Base-by-base conservation (phyloP, 2,888 invertebrate species). In the Drosophila falleni region DNA sequence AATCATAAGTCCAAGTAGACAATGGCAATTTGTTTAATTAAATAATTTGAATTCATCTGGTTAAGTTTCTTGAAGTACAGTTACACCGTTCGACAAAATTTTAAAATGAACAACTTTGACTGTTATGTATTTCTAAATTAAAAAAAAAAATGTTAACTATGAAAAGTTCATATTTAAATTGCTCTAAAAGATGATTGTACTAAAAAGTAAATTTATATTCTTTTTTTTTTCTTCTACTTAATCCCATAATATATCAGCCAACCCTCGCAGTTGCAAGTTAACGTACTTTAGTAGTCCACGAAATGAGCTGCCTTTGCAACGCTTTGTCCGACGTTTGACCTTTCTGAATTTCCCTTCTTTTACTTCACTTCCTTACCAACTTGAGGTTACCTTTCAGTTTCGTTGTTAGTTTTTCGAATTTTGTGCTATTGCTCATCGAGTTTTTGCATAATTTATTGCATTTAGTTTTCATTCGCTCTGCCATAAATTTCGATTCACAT, bases 361-460 rank as follows among this genome's bases (percentile, higher is more conserved):
- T 11, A 1, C 13, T n/a, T 5, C 6, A 16, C 23, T 2, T 26
- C 5, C 6, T 58, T 8, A 1, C 13, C 10, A 5, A 26, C n/a
- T 61, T 5, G 29, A n/a, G 44, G 13, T 71, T 63, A 54, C 49
- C 65, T 74, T 78, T 78, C 58, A 44, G 67, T 68, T 71, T 69
- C 53, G 60, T 83, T 77, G 54, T 59, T 49, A 15, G 35, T 23
- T 26, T 62, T 73, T 60, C 59, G 42, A 60, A 64, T 65, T 61
- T 55, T 58, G 31, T 54, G 61, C 56, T 49, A 39, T 67, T 54
- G 39, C 58, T 74, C 76, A 74, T 63, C 60, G 71, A 37, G 15
- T 42, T 71, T 49, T 86, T 83, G 88, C 86, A 83, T 83, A 88
- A 88, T 86, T 88, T 86, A 88, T 83, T 86, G 83, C 89, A 82